These are phyloP conservation scores for Tortrix viridana DNA, from an alignment of 2,888 invertebrate genomes.

Conservation along the genomic window DNA sequence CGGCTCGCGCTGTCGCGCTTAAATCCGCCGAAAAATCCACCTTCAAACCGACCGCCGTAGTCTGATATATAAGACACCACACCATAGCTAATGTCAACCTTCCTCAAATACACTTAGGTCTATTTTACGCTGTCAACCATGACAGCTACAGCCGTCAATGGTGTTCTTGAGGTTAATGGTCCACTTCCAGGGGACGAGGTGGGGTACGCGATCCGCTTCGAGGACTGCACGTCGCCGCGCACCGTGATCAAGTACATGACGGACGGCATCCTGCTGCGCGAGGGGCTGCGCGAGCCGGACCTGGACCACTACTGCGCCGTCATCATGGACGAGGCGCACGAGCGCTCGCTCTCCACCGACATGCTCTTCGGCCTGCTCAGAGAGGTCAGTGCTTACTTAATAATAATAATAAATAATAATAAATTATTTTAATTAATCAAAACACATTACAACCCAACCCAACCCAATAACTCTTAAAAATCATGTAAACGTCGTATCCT, in stretches of 20 bases:
- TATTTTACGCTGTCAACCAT: too few species aligned
- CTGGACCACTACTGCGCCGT: slow-evolving; percentile 98
- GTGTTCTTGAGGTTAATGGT: not conserved
- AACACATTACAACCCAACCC: too few species aligned
- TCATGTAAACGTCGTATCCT: too few species aligned
- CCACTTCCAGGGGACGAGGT: slow-evolving; percentile 90
- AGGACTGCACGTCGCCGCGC: slow-evolving; percentile 98
- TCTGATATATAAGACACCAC: too few species aligned
- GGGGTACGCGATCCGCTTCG: slow-evolving; percentile 99
- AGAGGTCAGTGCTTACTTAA: slow-evolving; percentile 93
- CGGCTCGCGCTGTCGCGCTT: too few species aligned
- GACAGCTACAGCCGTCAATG: too few species aligned
- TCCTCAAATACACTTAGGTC: too few species aligned
- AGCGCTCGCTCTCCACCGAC: slow-evolving; percentile 98
- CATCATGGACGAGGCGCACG: slow-evolving; percentile 99
- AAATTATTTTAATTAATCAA: too few species aligned
- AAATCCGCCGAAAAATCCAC: too few species aligned
- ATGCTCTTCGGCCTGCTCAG: slow-evolving; percentile 97
- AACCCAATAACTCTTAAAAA: too few species aligned
- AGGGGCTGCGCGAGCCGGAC: slow-evolving; percentile 98
- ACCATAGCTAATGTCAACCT: too few species aligned
- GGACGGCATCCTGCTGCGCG: slow-evolving; percentile 98
- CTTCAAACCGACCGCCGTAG: not conserved
- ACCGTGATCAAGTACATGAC: slow-evolving; percentile 99
- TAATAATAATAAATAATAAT: too few species aligned